These are phyloP conservation scores for Melanostigma gelatinosum DNA, from an alignment of 2,113 vertebrate genomes.

Conservation along the genomic window DNA sequence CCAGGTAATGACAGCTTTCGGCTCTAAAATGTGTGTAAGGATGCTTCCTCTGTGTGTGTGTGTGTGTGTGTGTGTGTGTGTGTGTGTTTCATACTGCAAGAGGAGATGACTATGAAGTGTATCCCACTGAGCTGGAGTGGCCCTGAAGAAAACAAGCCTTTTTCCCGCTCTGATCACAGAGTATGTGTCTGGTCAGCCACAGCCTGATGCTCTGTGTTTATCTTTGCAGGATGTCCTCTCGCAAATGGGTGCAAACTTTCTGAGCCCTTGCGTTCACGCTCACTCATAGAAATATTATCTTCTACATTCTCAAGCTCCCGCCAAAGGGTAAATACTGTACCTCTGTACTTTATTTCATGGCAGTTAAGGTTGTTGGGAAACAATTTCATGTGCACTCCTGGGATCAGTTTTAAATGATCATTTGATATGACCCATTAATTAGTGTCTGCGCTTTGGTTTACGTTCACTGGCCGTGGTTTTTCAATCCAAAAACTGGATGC, in stretches of 20 bases:
- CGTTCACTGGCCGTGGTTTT: background rate
- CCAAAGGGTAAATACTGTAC: conserved; percentile 27
- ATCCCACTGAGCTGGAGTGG: conserved; percentile 63
- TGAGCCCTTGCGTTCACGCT: conserved; percentile 9
- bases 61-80: conserved; percentile 17
- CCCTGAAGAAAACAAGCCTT: conserved; percentile 25
- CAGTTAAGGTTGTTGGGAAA: conserved; percentile 14
- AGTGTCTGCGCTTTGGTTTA: background rate
- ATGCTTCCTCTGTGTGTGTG: conserved; percentile 27
- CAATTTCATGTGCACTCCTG: conserved; percentile 4
- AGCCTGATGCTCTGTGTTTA: conserved; percentile 63
- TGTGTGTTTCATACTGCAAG: conserved; percentile 39
- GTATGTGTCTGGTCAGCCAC: conserved; percentile 32
- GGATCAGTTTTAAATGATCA: background rate
- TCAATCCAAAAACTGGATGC: background rate
- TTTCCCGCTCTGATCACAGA: conserved; percentile 60
- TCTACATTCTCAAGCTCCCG: background rate
- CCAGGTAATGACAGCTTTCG: conserved; percentile 71
- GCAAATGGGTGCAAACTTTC: conserved; percentile 53
- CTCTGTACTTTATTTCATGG: conserved; percentile 12
- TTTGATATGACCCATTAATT: conserved; percentile 4
- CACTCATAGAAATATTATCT: conserved; percentile 33
- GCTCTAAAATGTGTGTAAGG: conserved; percentile 33
- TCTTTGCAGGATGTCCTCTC: conserved; percentile 57
- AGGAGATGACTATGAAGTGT: conserved; percentile 44